phyloP scores from a whole-genome alignment of 2,888 invertebrate genomes.

The Philhelius pedissequus region DNA sequence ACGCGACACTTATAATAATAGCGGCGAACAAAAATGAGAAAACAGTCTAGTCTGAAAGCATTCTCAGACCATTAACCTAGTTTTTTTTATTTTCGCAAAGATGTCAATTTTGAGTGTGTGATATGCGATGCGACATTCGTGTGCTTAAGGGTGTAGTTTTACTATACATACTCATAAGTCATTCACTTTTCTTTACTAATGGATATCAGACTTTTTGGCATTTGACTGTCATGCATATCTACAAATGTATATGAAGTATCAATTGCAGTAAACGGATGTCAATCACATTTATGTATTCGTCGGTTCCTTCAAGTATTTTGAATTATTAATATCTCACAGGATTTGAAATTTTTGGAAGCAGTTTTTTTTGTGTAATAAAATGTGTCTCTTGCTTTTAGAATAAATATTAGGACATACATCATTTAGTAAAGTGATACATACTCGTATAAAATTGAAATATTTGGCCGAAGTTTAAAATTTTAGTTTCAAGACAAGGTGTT shows the following conservation, averaged over 20 bases:
- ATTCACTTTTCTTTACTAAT: not conserved
- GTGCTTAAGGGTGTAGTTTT: not conserved
- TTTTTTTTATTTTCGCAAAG: not conserved
- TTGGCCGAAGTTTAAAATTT: too few relatives aligned
- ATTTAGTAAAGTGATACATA: too few relatives aligned
- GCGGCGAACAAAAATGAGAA: constrained; percentile 2
- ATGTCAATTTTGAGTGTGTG: constrained; percentile 29
- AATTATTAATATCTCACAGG: not conserved
- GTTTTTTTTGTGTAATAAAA: not conserved
- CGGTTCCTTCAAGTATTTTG: not conserved
- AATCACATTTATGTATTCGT: not conserved
- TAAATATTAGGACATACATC: not conserved
- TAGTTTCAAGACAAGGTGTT: too few relatives aligned
- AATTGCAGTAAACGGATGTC: constrained; percentile 8
- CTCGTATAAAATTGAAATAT: too few relatives aligned
- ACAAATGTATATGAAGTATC: not conserved
- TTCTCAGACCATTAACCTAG: constrained; percentile 24
- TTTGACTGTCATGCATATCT: not conserved
- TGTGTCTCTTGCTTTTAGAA: not conserved
- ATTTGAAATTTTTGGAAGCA: not conserved
- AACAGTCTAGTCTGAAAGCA: not conserved
- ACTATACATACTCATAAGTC: not conserved
- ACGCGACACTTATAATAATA: not conserved
- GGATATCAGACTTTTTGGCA: not conserved
- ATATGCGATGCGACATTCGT: not conserved